phyloP scores from a whole-genome alignment of 2,797 vertebrate species.

The Labroides dimidiatus region DNA sequence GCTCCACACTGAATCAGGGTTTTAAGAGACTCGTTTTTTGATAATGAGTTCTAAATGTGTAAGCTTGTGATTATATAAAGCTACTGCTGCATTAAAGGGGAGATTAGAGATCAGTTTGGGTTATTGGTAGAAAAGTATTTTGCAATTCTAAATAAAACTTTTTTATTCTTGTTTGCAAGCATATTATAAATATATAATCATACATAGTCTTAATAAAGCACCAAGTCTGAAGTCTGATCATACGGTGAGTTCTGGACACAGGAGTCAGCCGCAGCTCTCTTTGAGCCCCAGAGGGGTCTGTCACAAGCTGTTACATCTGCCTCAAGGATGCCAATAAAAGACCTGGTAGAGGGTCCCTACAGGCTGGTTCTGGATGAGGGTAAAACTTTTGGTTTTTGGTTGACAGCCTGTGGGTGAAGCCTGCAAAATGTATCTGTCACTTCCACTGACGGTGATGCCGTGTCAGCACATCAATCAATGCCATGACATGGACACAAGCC shows the following conservation, averaged over 20 bases:
- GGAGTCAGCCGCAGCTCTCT: not conserved
- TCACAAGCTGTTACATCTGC: constrained; percentile 35
- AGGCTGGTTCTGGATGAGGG: constrained; percentile 29
- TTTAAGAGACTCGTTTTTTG: constrained; percentile 26
- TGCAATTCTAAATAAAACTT: not conserved
- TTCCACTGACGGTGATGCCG: constrained; percentile 55
- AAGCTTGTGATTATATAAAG: constrained; percentile 22
- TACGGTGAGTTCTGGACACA: too few species aligned
- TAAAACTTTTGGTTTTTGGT: constrained; percentile 41
- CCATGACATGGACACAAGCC: constrained; percentile 44
- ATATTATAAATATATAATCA: too few species aligned
- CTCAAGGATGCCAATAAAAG: constrained; percentile 45
- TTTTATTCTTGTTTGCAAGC: too few species aligned
- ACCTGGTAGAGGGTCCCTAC: constrained; percentile 16
- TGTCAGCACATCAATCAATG: constrained; percentile 70
- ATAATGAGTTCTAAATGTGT: constrained; percentile 33
- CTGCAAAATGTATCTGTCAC: constrained; percentile 66
- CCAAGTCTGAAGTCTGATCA: too few species aligned
- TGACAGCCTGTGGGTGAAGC: constrained; percentile 44
- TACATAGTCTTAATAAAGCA: too few species aligned
- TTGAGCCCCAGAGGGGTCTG: constrained; percentile 26
- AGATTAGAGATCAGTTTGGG: not conserved
- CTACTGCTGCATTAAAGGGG: not conserved
- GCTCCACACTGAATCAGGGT: constrained; percentile 22
- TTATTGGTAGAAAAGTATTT: constrained; percentile 6